These are phyloP conservation scores for Leptopilina drosophilae DNA, from an alignment of 2,888 invertebrate species.

Conservation along the genomic window DNA sequence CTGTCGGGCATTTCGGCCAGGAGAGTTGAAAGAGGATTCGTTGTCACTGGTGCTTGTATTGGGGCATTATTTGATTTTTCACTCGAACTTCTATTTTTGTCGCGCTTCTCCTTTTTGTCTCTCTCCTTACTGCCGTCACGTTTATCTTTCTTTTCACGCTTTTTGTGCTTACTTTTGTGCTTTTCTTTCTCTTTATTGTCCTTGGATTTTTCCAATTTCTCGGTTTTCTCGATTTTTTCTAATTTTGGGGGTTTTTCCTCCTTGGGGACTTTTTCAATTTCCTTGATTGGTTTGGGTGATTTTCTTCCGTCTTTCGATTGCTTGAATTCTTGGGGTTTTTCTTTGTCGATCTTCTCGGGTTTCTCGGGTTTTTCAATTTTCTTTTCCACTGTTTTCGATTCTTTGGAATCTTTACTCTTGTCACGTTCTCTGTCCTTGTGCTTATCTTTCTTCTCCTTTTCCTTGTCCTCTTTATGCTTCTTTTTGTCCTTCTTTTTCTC, in stretches of 20 bases:
- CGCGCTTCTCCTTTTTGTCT: conserved; percentile 76
- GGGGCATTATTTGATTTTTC: conserved; percentile 66
- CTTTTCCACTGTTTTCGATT: conserved; percentile 77
- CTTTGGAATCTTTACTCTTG: conserved; percentile 78
- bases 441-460: conserved; percentile 80
- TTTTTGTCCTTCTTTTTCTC: conserved; percentile 78
- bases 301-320: conserved; percentile 74
- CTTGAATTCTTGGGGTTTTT: conserved; percentile 76
- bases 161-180: conserved; percentile 79
- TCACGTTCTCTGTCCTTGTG: conserved; percentile 76
- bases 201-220: conserved; percentile 69
- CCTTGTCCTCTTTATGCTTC: conserved; percentile 80
- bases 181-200: conserved; percentile 75
- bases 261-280: conserved; percentile 66
- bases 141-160: conserved; percentile 80
- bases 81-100: conserved; percentile 69
- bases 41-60: conserved; percentile 69
- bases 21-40: conserved; percentile 76
- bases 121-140: conserved; percentile 83
- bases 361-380: conserved; percentile 63
- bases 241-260: conserved; percentile 72
- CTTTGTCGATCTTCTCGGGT: conserved; percentile 79
- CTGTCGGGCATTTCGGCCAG: conserved; percentile 67
- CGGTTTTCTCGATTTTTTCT: conserved; percentile 66
- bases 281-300: conserved; percentile 67